These are phyloP conservation scores for Platypus cylindrus DNA, from an alignment of 2,888 invertebrate genomes.

Conservation along the genomic window DNA sequence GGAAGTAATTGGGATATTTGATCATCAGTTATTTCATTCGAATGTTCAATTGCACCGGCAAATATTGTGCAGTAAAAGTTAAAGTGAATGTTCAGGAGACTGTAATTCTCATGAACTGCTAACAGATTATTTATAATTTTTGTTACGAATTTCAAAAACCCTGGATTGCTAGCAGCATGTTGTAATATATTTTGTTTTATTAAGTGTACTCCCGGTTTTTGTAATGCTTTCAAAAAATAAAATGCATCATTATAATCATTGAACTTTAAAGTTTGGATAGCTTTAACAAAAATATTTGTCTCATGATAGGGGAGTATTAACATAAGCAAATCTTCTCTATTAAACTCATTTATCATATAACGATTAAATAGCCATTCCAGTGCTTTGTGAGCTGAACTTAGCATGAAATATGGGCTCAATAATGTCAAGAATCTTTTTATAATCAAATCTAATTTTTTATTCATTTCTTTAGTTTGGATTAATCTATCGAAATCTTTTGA, in stretches of 20 bases:
- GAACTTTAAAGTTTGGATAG: conserved; percentile 64
- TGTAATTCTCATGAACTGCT: conserved; percentile 45
- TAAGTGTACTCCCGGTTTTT: conserved; percentile 62
- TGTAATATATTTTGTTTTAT: conserved; percentile 60
- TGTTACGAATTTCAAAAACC: conserved; percentile 51
- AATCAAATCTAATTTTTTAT: conserved; percentile 58
- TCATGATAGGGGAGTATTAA: conserved; percentile 87
- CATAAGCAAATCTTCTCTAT: conserved; percentile 65
- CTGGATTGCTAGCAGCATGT: conserved; percentile 51
- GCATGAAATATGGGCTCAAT: conserved; percentile 78
- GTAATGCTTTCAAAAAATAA: conserved; percentile 62
- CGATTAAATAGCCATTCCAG: conserved; percentile 91
- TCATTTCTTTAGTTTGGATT: conserved; percentile 60
- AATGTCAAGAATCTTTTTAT: conserved; percentile 69
- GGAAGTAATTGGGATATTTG: conserved; percentile 59
- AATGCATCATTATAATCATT: conserved; percentile 49
- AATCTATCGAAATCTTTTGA: conserved; percentile 71
- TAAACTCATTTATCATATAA: conserved; percentile 80
- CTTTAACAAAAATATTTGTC: conserved; percentile 73
- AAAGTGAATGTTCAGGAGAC: conserved; percentile 54
- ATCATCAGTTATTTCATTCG: conserved; percentile 39
- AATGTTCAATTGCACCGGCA: conserved; percentile 54
- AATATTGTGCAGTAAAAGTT: conserved; percentile 70
- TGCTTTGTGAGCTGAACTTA: conserved; percentile 77
- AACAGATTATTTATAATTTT: conserved; percentile 45